Conservation (phyloP, 2,113 vertebrate genomes). For the Pelecanoides urinatrix region DNA sequence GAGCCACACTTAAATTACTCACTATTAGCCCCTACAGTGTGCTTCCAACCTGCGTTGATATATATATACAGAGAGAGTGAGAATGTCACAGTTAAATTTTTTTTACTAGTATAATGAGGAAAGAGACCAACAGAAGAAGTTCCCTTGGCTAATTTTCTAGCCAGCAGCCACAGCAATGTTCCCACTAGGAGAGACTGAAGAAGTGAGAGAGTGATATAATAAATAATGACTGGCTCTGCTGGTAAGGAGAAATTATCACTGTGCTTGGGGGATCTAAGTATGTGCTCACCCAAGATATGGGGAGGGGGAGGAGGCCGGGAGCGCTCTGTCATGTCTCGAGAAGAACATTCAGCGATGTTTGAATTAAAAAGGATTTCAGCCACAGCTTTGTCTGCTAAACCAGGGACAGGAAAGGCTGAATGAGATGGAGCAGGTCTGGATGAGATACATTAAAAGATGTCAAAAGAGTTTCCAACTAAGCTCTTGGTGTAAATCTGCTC, state of each 20-base stretch:
- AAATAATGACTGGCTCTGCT: constrained; percentile 75
- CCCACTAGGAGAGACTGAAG: constrained; percentile 73
- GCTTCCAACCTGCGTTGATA: constrained; percentile 60
- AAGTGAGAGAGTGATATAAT: constrained; percentile 73
- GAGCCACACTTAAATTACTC: constrained; percentile 66
- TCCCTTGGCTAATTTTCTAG: constrained; percentile 80
- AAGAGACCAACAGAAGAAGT: constrained; percentile 73
- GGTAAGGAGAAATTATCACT: constrained; percentile 75
- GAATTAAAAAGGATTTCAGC: constrained; percentile 50
- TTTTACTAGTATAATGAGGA: constrained; percentile 79
- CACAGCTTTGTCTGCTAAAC: constrained; percentile 10
- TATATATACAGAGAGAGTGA: constrained; percentile 50
- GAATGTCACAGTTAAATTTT: constrained; percentile 75
- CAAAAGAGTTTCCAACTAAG: background rate
- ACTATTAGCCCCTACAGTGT: constrained; percentile 76
- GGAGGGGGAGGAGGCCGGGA: background rate
- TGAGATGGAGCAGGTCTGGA: background rate
- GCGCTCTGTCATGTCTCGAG: background rate
- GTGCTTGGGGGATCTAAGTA: constrained; percentile 71
- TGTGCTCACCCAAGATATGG: constrained; percentile 36
- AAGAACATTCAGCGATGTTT: background rate
- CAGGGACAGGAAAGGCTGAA: background rate
- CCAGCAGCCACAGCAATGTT: constrained; percentile 70
- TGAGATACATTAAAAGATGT: background rate
- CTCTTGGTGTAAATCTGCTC: background rate